Evolutionary conservation across 1,140 invertebrate species (phyloP), one percentile per base, ranked within the genome.

Genomic region (Hyphantria cunea): DNA sequence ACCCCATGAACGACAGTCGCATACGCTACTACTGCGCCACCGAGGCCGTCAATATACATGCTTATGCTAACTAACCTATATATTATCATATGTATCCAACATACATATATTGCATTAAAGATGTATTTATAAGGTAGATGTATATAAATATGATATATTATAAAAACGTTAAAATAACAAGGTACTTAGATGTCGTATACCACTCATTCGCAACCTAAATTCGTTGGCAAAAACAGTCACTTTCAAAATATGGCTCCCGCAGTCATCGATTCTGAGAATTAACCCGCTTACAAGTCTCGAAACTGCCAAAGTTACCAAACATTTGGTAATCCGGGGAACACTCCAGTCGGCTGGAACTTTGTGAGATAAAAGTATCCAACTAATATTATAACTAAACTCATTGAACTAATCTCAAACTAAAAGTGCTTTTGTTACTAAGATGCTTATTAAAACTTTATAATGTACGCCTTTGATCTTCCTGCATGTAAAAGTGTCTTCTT

Each of bases 181-280:
- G n/a, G n/a, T n/a, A n/a, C n/a, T n/a, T n/a, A n/a, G n/a, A n/a
- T n/a, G n/a, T n/a, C n/a, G 17, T 25, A 25, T 5, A 3, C 17
- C 5, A 3, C 34, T 7, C 2, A 37, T 37, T 11, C 34, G 8
- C 3, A 37, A 37, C 8, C 34, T 10, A 37, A 37, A 10, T 25
- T 25, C 17, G 17, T 25, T 25, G 5, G 5, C 17, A 25, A 25
- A 25, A 25, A 25, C 17, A 25, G 17, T 5, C 17, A 5, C 17
- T 48, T 31, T 25, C 13, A n/a, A 9, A 6, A 41, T 3, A 17
- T 25, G 9, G 14, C 17, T 8, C 4, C 41, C 11, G 1, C 3
- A 13, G 39, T 54, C 64, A 73, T 73, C 68, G 71, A 74, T 74
- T 74, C 48, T 50, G 59, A 64, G 66, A 68, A 72, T 61, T 60